These are phyloP conservation scores for Phalera bucephala DNA, from an alignment of 2,888 invertebrate genomes.

Conservation along the genomic window DNA sequence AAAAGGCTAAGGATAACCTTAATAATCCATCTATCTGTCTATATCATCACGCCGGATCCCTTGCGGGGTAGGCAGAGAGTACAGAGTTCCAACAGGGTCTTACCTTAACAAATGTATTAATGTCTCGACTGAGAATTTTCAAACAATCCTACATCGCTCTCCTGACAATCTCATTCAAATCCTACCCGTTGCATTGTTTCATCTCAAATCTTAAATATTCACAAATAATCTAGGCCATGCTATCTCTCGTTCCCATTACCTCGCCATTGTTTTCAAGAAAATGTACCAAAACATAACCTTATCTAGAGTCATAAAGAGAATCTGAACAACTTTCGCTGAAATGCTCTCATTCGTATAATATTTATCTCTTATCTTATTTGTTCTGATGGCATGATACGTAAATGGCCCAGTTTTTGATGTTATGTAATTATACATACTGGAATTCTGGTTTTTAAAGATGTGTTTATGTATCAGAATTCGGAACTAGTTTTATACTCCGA, in stretches of 20 bases:
- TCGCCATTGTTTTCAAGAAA: not conserved
- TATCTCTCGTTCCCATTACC: not conserved
- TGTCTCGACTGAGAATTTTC: no score
- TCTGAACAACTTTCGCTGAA: not conserved
- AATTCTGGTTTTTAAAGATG: not conserved
- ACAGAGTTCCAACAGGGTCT: no score
- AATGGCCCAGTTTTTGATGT: not conserved
- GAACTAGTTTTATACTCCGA: no score
- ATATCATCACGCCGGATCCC: no score
- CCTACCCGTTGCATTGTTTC: not conserved
- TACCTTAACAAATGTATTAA: no score
- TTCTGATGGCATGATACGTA: not conserved
- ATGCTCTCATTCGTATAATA: not conserved
- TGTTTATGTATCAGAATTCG: no score
- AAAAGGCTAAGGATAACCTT: no score
- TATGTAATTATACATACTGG: not conserved
- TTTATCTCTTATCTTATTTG: not conserved
- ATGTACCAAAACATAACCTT: not conserved
- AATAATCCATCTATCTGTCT: no score
- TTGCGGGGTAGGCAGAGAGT: no score
- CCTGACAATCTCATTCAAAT: not conserved
- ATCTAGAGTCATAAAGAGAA: not conserved
- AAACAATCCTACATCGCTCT: no score
- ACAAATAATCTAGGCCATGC: not conserved
- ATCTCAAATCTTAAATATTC: not conserved